Evolutionary conservation across 2,797 vertebrate species (phyloP).

Genomic region (Protonibea diacanthus): DNA sequence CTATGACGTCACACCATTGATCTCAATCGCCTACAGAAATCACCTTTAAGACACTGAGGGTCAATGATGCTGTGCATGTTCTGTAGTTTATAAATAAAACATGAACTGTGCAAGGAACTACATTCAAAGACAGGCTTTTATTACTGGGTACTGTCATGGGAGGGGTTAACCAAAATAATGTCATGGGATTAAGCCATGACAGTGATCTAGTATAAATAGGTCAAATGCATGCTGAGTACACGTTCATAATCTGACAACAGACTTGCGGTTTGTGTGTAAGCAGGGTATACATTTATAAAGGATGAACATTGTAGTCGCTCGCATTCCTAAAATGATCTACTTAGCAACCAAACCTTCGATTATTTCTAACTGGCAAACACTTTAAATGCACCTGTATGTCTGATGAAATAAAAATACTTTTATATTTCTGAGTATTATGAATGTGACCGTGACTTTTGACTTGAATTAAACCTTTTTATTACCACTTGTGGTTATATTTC

Average conservation of each 20-base stretch:
- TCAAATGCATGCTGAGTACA: conserved; percentile 32
- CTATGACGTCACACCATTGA: background rate
- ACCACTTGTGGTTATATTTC: background rate
- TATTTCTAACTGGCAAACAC: background rate
- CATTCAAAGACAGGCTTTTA: conserved; percentile 4
- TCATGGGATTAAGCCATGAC: conserved; percentile 35
- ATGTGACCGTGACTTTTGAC: background rate
- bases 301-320: background rate
- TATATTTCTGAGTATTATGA: background rate
- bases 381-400: background rate
- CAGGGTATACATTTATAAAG: background rate
- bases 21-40: background rate
- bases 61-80: background rate
- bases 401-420: background rate
- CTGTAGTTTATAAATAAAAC: background rate
- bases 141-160: background rate
- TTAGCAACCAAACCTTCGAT: background rate
- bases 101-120: background rate
- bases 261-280: conserved; percentile 15
- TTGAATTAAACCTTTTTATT: conserved; percentile 1
- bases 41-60: background rate
- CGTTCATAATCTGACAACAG: conserved; percentile 44
- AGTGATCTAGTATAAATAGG: conserved; percentile 42
- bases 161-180: conserved; percentile 9
- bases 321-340: background rate